Evolutionary conservation across 2,113 vertebrate genomes (phyloP).

Genomic region (Astur gentilis): DNA sequence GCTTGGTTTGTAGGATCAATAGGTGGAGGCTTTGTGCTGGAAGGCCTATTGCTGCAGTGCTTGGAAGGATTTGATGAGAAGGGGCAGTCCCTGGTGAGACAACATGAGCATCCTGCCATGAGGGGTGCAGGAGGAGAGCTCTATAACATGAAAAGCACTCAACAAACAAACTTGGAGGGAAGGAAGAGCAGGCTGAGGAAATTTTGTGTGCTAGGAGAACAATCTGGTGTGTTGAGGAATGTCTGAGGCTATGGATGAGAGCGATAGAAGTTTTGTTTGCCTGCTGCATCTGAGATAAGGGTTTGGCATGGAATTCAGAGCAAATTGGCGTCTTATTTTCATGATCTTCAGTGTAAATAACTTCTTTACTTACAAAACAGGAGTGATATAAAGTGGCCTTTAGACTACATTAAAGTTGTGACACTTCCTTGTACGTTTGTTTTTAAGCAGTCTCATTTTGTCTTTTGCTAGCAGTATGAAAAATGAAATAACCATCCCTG

Average conservation of each 20-base stretch:
- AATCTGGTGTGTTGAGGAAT: not conserved
- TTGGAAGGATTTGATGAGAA: not conserved
- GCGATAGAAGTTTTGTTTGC: not conserved
- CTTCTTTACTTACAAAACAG: not conserved
- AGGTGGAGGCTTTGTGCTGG: not conserved
- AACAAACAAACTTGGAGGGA: not conserved
- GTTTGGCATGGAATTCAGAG: not conserved
- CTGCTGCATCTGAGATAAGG: not conserved
- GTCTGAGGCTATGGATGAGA: not conserved
- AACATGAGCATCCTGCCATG: not conserved
- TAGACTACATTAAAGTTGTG: not conserved
- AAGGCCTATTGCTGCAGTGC: not conserved
- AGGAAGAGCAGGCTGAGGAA: not conserved
- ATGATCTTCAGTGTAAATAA: not conserved
- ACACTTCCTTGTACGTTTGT: accelerated
- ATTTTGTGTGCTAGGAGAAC: not conserved
- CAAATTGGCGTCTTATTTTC: not conserved
- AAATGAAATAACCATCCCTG: not conserved
- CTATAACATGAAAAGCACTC: not conserved
- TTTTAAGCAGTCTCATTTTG: not conserved
- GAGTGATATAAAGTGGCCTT: not conserved
- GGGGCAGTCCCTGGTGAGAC: not conserved
- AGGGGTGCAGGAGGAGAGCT: not conserved
- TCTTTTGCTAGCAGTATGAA: not conserved
- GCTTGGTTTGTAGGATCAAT: not conserved